Evolutionary conservation across 37 sponge, comb jelly and placozoan genomes (phyloP), one percentile per base, ranked within the genome.

Genomic region (Aplysina aerophoba): DNA sequence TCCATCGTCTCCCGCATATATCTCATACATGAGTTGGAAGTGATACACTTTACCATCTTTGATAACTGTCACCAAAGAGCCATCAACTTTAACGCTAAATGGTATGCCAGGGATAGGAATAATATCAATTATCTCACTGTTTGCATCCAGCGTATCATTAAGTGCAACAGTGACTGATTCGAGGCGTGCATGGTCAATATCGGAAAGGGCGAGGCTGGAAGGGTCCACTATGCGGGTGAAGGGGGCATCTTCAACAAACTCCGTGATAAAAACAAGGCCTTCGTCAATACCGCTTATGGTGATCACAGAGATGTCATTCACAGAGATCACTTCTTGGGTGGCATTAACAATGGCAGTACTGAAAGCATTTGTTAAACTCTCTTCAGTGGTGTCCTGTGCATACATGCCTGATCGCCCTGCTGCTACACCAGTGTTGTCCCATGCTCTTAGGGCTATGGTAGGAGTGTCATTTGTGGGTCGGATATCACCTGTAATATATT

Each of bases 351-450:
- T 79, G 15, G 63, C 88, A 16, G 57, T 24, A 85, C 94, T 91
- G 72, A 94, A 96, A 65, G 89, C 97, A 55, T 93, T 92, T 12
- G 86, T 86, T n/a, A 67, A 44, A 63, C 97, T 93, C 56, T 86
- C 86, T 41, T 88, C 89, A 15, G 97, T 94, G 30, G 94, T 90
- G 71, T 96, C 97, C 17, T 88, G 68, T 4, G 92, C 97, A 58
- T 93, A 91, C 19, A 20, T 57, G 24, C 96, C 93, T 0, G 92
- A 89, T 31, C 25, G 31, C 8, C 94, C 97, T 20, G 65, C 14
- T 6, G 86, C 79, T 25, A 81, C 14, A 0, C 94, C 94, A 55
- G 97, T 96, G 62, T 89, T 89, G 79, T 96, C 97, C 97, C 97
- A 96, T 34, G 84, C 97, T 22, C 85, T 57, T 37, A 94, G 80